Conservation (phyloP, 2,797 vertebrate genomes). For the Pangasius mekongensis region DNA sequence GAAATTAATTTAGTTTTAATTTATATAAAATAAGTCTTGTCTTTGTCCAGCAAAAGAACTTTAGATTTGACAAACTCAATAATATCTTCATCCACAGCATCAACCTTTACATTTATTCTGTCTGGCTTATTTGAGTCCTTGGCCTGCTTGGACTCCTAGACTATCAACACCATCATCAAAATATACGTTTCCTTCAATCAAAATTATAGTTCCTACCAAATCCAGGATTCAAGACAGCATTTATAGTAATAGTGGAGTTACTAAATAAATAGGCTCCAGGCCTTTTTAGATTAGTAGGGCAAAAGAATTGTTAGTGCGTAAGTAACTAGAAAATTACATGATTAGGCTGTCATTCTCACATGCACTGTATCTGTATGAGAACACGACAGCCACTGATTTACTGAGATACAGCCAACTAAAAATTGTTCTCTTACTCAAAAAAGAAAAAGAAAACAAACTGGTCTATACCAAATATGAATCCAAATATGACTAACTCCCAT, state of each 20-base stretch:
- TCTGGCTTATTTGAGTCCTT: constrained; percentile 67
- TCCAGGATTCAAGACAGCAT: constrained; percentile 30
- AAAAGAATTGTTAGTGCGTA: constrained; percentile 61
- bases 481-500: background rate
- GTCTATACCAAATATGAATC: background rate
- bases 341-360: constrained; percentile 22
- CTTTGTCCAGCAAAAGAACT: constrained; percentile 82
- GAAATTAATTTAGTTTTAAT: constrained; percentile 75
- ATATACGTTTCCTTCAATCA: constrained; percentile 39
- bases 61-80: constrained; percentile 55
- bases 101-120: constrained; percentile 61
- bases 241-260: constrained; percentile 7
- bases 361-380: background rate
- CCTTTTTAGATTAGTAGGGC: constrained; percentile 58
- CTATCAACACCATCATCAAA: constrained; percentile 55
- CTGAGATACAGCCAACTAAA: constrained; percentile 15
- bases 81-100: constrained; percentile 58
- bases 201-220: constrained; percentile 34
- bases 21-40: constrained; percentile 70
- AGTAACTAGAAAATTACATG: constrained; percentile 49
- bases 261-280: constrained; percentile 70
- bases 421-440: background rate
- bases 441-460: background rate
- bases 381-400: constrained; percentile 1
- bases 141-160: constrained; percentile 71